Conservation (phyloP, 2,113 vertebrate genomes). For the Oceanodroma tethys region DNA sequence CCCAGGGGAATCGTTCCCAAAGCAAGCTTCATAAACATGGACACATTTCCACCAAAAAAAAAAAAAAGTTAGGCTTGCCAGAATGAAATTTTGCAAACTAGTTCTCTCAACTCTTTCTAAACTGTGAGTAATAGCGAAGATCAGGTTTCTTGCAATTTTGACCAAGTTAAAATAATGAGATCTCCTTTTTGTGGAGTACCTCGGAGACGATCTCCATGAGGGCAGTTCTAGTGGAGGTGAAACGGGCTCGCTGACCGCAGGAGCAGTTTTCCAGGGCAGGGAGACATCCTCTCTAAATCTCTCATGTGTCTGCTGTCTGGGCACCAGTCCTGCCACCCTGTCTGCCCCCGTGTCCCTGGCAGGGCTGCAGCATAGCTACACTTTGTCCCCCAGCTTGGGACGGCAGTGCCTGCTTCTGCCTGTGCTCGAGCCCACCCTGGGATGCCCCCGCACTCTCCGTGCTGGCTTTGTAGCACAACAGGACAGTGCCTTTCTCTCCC, state of each 20-base stretch:
- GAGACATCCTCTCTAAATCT: not conserved
- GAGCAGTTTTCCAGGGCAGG: not conserved
- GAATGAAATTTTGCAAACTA: not conserved
- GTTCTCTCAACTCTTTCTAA: not conserved
- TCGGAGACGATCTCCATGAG: not conserved
- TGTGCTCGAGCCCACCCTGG: not conserved
- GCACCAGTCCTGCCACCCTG: not conserved
- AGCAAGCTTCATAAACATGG: not conserved
- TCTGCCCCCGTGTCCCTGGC: not conserved
- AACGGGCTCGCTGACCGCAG: not conserved
- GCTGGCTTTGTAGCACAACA: not conserved
- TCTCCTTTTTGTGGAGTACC: not conserved
- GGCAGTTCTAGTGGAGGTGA: not conserved
- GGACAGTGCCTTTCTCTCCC: not conserved
- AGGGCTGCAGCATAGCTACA: not conserved
- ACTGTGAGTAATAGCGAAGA: not conserved
- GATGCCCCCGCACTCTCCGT: not conserved
- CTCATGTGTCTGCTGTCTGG: not conserved
- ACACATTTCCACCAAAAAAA: not conserved
- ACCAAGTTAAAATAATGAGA: not conserved
- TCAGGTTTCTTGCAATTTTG: not conserved
- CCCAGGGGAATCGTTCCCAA: not conserved
- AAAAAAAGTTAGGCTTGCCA: not conserved
- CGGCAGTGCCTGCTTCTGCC: not conserved
- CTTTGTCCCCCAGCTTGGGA: not conserved